Evolutionary conservation across 2,113 vertebrate genomes (phyloP).

Genomic region (Meriones unguiculatus): DNA sequence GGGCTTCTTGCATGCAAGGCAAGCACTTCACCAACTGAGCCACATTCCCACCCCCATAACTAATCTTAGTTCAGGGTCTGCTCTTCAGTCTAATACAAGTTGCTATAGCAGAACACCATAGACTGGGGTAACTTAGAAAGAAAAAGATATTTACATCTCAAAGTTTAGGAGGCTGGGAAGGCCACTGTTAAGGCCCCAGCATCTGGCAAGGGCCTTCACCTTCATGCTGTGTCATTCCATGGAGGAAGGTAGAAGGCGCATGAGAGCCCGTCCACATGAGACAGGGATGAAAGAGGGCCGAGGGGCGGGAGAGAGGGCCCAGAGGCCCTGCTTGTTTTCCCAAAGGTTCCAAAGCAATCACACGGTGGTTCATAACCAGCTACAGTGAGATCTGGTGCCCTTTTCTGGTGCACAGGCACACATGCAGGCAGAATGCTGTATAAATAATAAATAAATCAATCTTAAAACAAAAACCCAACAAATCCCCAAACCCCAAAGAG

Average conservation of each 20-base stretch:
- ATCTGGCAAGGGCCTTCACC: background rate
- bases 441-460: too few relatives aligned
- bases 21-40: background rate
- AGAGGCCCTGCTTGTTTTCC: too few relatives aligned
- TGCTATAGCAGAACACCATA: background rate
- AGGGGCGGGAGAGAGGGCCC: too few relatives aligned
- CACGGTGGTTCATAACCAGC: too few relatives aligned
- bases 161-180: background rate
- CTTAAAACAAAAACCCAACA: too few relatives aligned
- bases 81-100: background rate
- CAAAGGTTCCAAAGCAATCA: too few relatives aligned
- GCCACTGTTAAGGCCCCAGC: background rate
- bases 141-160: background rate
- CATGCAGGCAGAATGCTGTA: too few relatives aligned
- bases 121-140: background rate
- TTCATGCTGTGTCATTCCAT: background rate
- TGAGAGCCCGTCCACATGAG: rapidly evolving
- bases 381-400: too few relatives aligned
- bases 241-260: background rate
- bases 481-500: too few relatives aligned
- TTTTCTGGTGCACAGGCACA: too few relatives aligned
- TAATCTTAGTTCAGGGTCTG: background rate
- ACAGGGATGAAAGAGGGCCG: too few relatives aligned
- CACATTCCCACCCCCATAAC: background rate
- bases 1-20: background rate